A percentile compares a stretch with the other conserved stretches of the same genome.
phyloP scores from a whole-genome alignment of 2,888 invertebrate genomes.

The Octonoba sinensis region DNA sequence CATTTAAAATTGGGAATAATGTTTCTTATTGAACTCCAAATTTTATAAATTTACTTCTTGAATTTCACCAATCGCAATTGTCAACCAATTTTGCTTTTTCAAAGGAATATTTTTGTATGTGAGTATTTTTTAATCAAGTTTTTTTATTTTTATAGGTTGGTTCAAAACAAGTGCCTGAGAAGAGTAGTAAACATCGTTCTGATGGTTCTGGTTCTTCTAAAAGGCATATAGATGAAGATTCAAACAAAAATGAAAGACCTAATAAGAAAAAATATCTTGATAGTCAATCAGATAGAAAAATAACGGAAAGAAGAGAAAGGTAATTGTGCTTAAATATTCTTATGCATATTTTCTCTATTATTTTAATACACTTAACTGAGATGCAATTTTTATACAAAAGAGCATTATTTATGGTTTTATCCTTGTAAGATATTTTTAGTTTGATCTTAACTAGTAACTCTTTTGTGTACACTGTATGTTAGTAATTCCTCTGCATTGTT shows the following conservation, averaged over 20 bases:
- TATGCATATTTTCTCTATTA: too few relatives aligned
- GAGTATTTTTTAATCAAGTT: not conserved
- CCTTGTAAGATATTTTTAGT: too few relatives aligned
- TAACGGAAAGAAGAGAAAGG: slow-evolving; percentile 50
- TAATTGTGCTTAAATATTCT: slow-evolving; percentile 8
- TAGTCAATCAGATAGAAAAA: slow-evolving; percentile 33
- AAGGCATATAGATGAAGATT: slow-evolving; percentile 41
- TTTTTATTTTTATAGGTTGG: slow-evolving; percentile 17
- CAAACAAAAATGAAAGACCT: slow-evolving; percentile 35
- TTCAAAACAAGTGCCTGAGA: slow-evolving; percentile 24
- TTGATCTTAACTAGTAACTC: too few relatives aligned
- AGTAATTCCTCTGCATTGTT: too few relatives aligned
- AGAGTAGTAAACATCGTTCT: slow-evolving; percentile 28
- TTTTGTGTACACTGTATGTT: too few relatives aligned
- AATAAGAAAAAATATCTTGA: slow-evolving; percentile 42
- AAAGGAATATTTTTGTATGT: not conserved
- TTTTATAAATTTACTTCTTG: too few relatives aligned
- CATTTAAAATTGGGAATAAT: too few relatives aligned
- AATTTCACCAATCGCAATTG: too few relatives aligned
- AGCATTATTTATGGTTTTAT: too few relatives aligned
- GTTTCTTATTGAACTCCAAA: too few relatives aligned
- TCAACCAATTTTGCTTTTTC: not conserved
- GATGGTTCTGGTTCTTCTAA: slow-evolving; percentile 1
- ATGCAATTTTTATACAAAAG: too few relatives aligned
- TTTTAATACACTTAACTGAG: too few relatives aligned